Evolutionary conservation across 2,113 vertebrate genomes (phyloP).

Genomic region (Bufo bufo): DNA sequence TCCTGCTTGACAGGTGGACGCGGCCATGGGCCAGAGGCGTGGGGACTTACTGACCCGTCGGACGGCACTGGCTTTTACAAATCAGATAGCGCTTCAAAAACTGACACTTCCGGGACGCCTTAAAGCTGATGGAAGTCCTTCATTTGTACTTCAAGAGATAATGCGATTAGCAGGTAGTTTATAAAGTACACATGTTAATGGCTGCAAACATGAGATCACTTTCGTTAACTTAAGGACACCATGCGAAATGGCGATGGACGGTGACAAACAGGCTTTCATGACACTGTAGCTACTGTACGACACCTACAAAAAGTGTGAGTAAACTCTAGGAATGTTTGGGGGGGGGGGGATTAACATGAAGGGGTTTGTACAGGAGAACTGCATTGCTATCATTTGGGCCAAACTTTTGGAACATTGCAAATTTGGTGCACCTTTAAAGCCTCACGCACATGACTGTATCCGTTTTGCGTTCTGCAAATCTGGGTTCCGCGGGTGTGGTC

Average conservation of each 20-base stretch:
- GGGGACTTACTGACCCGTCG: slow-evolving; percentile 62
- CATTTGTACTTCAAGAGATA: slow-evolving; percentile 78
- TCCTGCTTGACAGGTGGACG: not conserved
- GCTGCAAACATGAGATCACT: slow-evolving; percentile 67
- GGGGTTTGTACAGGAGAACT: too few species aligned
- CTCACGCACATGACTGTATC: too few species aligned
- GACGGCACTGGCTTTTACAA: slow-evolving; percentile 58
- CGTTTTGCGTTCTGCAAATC: too few species aligned
- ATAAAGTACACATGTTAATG: slow-evolving; percentile 73
- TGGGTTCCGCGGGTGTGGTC: too few species aligned
- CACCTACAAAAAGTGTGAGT: not conserved
- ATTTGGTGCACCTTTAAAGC: too few species aligned
- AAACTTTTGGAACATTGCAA: too few species aligned
- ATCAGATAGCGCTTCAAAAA: slow-evolving; percentile 58
- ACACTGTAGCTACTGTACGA: not conserved
- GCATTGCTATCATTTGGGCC: too few species aligned
- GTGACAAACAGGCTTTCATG: slow-evolving; percentile 52
- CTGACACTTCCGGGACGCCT: slow-evolving; percentile 68
- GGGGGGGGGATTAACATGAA: too few species aligned
- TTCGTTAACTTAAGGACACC: slow-evolving; percentile 60
- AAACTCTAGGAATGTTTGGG: too few species aligned
- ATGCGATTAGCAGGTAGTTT: slow-evolving; percentile 70
- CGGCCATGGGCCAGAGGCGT: too few species aligned
- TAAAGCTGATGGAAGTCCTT: slow-evolving; percentile 62
- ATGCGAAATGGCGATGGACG: slow-evolving; percentile 62